Conservation (phyloP, 2,797 vertebrate genomes). For the Lateolabrax maculatus region DNA sequence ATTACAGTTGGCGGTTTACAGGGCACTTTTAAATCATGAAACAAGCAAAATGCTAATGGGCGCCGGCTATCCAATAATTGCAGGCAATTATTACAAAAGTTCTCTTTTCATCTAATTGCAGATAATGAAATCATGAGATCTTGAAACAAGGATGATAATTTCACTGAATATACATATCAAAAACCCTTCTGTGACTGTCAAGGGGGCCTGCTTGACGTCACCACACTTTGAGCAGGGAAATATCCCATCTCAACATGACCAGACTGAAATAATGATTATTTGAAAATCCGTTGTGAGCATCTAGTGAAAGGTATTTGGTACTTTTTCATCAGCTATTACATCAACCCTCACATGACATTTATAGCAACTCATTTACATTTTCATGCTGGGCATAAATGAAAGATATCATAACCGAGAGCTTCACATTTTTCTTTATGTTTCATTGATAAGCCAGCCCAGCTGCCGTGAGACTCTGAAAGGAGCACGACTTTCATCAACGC, state of each 20-base stretch:
- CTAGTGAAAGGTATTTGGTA: background rate
- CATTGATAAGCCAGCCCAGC: conserved; percentile 35
- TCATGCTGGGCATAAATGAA: background rate
- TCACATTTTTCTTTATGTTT: conserved; percentile 51
- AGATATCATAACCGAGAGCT: conserved; percentile 11
- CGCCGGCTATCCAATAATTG: conserved; percentile 77
- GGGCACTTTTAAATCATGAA: conserved; percentile 69
- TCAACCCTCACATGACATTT: conserved; percentile 11
- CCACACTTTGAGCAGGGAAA: conserved; percentile 29
- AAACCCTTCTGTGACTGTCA: conserved; percentile 65
- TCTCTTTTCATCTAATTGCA: conserved; percentile 82
- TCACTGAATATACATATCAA: conserved; percentile 79
- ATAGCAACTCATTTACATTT: conserved; percentile 30
- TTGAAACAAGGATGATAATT: conserved; percentile 75
- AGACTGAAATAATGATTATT: background rate
- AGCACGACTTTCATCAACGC: conserved; percentile 59
- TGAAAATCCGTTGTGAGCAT: background rate
- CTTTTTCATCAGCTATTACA: background rate
- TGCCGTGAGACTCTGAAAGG: conserved; percentile 37
- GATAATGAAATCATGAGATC: conserved; percentile 76
- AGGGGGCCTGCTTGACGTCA: conserved; percentile 72
- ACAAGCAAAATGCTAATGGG: conserved; percentile 84
- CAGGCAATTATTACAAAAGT: conserved; percentile 82
- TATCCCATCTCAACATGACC: conserved; percentile 13
- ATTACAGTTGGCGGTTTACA: conserved; percentile 51